These are phyloP conservation scores for Diploscapter pachys DNA, from an alignment of 1,140 invertebrate genomes.

Conservation along the genomic window DNA sequence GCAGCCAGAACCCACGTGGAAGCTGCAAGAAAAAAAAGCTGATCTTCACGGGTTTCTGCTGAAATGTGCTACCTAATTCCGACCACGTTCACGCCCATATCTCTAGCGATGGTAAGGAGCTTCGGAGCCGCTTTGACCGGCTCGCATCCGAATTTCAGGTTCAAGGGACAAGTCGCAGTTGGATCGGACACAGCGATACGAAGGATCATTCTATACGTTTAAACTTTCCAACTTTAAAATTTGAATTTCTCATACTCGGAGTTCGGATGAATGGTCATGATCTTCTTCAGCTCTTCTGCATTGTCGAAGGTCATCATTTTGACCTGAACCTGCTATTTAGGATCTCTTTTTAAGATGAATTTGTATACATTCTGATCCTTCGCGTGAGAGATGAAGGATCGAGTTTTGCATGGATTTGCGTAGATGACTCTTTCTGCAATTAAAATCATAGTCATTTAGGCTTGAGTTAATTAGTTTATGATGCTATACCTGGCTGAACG, in stretches of 20 bases:
- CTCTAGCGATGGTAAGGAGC: conserved; percentile 73
- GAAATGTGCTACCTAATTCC: conserved; percentile 62
- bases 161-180: conserved; percentile 79
- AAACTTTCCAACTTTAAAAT: conserved; percentile 1
- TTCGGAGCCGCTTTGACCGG: conserved; percentile 70
- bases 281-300: conserved; percentile 85
- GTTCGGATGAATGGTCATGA: conserved; percentile 75
- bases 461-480: no score
- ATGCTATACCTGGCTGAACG: no score
- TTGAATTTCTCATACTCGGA: conserved; percentile 65
- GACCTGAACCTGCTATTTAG: conserved; percentile 63
- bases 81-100: conserved; percentile 72
- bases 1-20: conserved; percentile 65
- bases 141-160: conserved; percentile 92
- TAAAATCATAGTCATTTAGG: neutral
- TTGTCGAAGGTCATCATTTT: conserved; percentile 91
- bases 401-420: conserved; percentile 92
- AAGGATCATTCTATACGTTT: conserved; percentile 70
- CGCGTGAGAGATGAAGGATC: conserved; percentile 83
- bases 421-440: conserved; percentile 78
- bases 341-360: conserved; percentile 53
- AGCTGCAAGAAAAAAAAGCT: conserved; percentile 53
- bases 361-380: conserved; percentile 58
- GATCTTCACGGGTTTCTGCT: neutral
- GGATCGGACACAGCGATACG: conserved; percentile 85